Percentiles rank a stretch among this genome's conserved stretches.
Conservation (phyloP, 2,888 invertebrate species). For the Tachina grossa region DNA sequence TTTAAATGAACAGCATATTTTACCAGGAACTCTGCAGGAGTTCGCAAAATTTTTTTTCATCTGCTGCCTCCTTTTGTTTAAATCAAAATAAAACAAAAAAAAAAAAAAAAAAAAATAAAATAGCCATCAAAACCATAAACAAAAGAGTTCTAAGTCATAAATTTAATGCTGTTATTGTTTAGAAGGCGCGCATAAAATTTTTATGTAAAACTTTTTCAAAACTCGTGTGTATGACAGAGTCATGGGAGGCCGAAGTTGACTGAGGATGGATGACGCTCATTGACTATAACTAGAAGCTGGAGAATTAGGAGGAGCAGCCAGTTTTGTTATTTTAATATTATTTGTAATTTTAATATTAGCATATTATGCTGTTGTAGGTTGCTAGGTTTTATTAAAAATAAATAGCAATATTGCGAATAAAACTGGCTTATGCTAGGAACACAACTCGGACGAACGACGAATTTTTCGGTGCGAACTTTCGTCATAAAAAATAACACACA, state of each 20-base stretch:
- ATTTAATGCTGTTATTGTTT: conserved; percentile 32
- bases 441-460: no score
- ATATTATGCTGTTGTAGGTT: neutral
- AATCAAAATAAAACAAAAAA: conserved; percentile 6
- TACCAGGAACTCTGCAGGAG: conserved; percentile 26
- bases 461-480: no score
- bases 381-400: no score
- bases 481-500: no score
- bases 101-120: neutral
- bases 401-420: no score
- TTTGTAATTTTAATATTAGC: neutral
- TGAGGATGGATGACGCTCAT: neutral
- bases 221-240: neutral
- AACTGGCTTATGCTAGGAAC: no score
- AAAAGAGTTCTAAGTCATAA: conserved; percentile 33
- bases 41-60: conserved; percentile 4
- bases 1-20: conserved; percentile 29
- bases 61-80: conserved; percentile 4
- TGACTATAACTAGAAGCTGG: no score
- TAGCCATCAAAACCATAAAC: conserved; percentile 4
- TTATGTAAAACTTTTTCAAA: conserved; percentile 27
- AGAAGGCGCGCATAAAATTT: neutral
- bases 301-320: neutral
- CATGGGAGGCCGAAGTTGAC: neutral
- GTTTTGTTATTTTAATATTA: neutral